These are phyloP conservation scores for Platynereis dumerilii DNA, from an alignment of 2,888 invertebrate genomes.

Conservation along the genomic window DNA sequence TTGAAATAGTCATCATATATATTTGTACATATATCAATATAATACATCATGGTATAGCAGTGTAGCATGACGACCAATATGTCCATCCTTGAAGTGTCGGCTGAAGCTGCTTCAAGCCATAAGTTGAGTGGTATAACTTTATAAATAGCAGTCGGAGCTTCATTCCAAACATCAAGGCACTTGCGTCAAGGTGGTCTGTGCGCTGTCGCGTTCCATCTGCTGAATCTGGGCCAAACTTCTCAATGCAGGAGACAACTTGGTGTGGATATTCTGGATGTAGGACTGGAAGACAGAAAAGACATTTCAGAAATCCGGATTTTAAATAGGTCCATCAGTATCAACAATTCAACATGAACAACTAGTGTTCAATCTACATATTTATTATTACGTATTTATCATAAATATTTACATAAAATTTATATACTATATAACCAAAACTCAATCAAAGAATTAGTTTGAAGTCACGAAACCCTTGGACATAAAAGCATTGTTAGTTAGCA, in stretches of 20 bases:
- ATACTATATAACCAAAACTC: no score
- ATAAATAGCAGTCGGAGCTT: background rate
- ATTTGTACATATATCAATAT: no score
- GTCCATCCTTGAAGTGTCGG: no score
- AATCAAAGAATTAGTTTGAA: no score
- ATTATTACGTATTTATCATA: background rate
- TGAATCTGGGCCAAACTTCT: slow-evolving; percentile 27
- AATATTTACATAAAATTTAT: background rate
- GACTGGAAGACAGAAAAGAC: slow-evolving; percentile 44
- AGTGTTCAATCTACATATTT: background rate
- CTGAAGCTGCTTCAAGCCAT: no score
- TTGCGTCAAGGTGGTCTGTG: slow-evolving; percentile 16
- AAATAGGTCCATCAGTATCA: no score
- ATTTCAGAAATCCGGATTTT: background rate
- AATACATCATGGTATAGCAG: no score
- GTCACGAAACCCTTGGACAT: no score
- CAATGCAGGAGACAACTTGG: slow-evolving; percentile 51
- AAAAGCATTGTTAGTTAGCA: no score
- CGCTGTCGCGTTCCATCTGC: slow-evolving; percentile 2
- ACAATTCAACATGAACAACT: background rate
- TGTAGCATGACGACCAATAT: no score
- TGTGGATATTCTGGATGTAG: slow-evolving; percentile 52
- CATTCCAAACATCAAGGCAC: slow-evolving; percentile 14
- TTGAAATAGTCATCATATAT: no score
- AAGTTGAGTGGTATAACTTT: background rate